Base-by-base conservation (phyloP, 2,797 vertebrate genomes). In the Streptopelia turtur region DNA sequence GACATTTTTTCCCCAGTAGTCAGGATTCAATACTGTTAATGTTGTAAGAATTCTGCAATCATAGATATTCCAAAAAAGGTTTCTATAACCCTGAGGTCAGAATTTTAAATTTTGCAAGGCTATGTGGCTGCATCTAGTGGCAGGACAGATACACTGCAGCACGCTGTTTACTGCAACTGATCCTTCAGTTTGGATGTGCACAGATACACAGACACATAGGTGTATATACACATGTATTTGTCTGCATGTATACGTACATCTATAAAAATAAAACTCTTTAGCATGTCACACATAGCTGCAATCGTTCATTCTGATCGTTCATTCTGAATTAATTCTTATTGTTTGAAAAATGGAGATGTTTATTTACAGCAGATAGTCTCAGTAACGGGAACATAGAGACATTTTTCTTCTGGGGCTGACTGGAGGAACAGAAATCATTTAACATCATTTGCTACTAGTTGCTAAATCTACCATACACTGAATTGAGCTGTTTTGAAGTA, bases 91-190 rank as follows among this genome's bases (percentile, higher is more conserved):
- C 56, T 39, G 78, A 78, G 45, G 74, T 57, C 28, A 60, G 10
- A 18, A 6, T 50, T 41, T 39, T 14, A 25, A 37, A 18, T 91
- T 94, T 96, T 95, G 68, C n/a, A 60, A 95, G 82, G 94, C 89
- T 81, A 18, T 95, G 70, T 95, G 91, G 93, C 94, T 85, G 95
- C 97, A 96, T 94, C 98, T 98, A 87, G 97, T 96, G 98, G 95
- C 75, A 33, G 24, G 20, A 56, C 6, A 10, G 3, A 0, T 37
- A 16, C 78, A 92, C 76, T 96, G 90, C 96, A 95, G 27, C 28
- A 9, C 52, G 49, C 15, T 24, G 16, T 21, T 59, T 22, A 27
- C 55, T 88, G 72, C 88, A 56, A 13, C 83, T 71, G 28, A 6
- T 55, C 6, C 37, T 79, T 57, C 33, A 52, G 0, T 83, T 74